A percentile compares a stretch with the other conserved stretches of the same genome.
Conservation (phyloP, 1,140 invertebrate species). For the Scylla paramamosain region DNA sequence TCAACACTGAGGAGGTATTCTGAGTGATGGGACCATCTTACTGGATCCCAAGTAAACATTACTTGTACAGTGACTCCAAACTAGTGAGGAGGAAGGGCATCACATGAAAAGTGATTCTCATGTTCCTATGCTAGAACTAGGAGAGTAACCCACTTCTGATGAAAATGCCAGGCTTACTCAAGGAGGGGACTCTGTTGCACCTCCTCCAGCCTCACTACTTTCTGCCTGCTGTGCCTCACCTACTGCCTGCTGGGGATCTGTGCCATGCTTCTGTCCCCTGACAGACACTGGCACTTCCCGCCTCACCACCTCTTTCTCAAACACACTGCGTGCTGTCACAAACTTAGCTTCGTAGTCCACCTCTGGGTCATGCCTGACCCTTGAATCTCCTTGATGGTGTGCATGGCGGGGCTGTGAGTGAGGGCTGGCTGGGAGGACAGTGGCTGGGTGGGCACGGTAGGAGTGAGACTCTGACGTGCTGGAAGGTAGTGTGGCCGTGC, state of each 20-base stretch:
- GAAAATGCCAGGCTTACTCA: background rate
- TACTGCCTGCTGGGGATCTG: constrained; percentile 38
- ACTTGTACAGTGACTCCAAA: constrained; percentile 22
- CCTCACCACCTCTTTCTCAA: constrained; percentile 66
- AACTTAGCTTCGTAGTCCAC: constrained; percentile 70
- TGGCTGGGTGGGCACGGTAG: constrained; percentile 69
- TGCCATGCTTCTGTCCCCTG: constrained; percentile 38
- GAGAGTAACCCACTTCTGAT: background rate
- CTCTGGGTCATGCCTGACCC: constrained; percentile 55
- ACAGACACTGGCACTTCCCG: constrained; percentile 55
- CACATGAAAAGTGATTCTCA: constrained; percentile 8
- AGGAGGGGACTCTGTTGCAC: constrained; percentile 18
- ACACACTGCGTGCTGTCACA: constrained; percentile 67
- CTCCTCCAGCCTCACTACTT: constrained; percentile 40
- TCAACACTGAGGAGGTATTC: constrained; percentile 13
- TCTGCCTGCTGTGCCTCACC: constrained; percentile 40
- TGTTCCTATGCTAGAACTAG: constrained; percentile 8
- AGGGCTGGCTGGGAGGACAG: constrained; percentile 68
- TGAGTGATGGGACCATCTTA: constrained; percentile 2
- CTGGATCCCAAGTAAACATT: background rate
- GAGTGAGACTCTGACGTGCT: constrained; percentile 57
- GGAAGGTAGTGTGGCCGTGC: background rate
- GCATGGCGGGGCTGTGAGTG: constrained; percentile 45
- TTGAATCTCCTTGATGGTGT: constrained; percentile 56
- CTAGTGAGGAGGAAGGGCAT: constrained; percentile 18